phyloP scores from a whole-genome alignment of 2,797 vertebrate genomes.

The Alauda arvensis region DNA sequence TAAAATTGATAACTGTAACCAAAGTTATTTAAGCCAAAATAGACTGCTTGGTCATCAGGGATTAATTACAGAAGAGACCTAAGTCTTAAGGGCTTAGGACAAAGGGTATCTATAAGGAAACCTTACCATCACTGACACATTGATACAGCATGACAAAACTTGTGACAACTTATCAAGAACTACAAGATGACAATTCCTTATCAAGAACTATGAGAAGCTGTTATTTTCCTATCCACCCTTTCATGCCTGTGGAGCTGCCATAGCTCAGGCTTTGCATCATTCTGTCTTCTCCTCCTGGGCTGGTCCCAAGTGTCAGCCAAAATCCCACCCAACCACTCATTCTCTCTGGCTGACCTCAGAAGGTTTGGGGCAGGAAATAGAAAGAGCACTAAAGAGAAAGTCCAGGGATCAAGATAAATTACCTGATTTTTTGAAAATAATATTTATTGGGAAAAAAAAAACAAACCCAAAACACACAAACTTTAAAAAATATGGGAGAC shows the following conservation, averaged over 20 bases:
- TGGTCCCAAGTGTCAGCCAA: not conserved
- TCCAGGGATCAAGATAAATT: not conserved
- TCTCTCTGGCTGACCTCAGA: not conserved
- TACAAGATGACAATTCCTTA: not conserved
- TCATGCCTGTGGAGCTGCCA: not conserved
- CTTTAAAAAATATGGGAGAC: not conserved
- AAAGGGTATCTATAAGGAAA: not conserved
- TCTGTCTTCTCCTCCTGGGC: not conserved
- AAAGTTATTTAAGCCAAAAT: not conserved
- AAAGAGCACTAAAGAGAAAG: not conserved
- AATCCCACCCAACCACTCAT: not conserved
- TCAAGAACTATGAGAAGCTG: not conserved
- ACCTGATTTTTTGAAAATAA: not conserved
- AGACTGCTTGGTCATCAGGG: not conserved
- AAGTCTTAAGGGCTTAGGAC: not conserved
- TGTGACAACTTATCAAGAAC: not conserved
- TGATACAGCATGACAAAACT: not conserved
- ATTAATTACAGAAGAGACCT: not conserved
- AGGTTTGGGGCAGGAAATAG: not conserved
- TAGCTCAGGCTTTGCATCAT: not conserved
- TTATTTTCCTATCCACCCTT: not conserved
- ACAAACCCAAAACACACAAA: not conserved
- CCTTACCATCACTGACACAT: not conserved
- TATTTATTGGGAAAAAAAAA: not conserved
- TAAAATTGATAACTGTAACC: not conserved